A percentile compares a stretch with the other conserved stretches of the same genome.
phyloP scores from a whole-genome alignment of 2,113 vertebrate genomes.

The Anser cygnoides region DNA sequence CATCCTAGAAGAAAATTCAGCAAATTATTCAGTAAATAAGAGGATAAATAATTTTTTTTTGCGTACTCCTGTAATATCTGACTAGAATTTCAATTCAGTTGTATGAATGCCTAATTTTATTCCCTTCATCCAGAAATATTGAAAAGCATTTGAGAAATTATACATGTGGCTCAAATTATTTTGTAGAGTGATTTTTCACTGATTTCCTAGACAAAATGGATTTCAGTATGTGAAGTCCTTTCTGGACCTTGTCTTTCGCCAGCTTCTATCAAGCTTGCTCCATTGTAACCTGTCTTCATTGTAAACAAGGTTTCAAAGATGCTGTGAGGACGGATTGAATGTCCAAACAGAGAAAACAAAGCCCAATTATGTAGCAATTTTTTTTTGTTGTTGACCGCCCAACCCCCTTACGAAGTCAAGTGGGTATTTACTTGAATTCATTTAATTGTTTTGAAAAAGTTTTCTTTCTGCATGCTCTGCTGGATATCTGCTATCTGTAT shows the following conservation, averaged over 20 bases:
- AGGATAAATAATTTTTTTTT: neutral
- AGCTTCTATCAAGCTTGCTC: conserved; percentile 29
- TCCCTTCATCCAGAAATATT: neutral
- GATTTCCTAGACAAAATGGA: neutral
- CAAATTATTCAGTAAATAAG: neutral
- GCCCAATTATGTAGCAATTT: neutral
- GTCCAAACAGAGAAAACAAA: conserved; percentile 46
- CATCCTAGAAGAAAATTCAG: neutral
- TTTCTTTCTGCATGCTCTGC: neutral
- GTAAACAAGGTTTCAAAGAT: conserved; percentile 41
- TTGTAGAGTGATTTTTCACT: neutral
- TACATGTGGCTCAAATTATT: neutral
- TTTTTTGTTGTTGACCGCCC: neutral
- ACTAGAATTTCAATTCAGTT: neutral
- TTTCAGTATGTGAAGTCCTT: conserved; percentile 27
- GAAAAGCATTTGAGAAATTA: neutral
- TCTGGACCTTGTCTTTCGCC: conserved; percentile 40
- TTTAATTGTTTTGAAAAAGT: neutral
- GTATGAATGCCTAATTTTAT: neutral
- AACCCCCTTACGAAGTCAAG: neutral
- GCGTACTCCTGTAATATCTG: neutral
- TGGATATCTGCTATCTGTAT: neutral
- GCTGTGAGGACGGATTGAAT: conserved; percentile 7
- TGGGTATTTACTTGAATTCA: neutral
- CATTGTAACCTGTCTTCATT: conserved; percentile 14